Conservation (phyloP, 2,797 vertebrate species). For the Lycodopsis pacificus region DNA sequence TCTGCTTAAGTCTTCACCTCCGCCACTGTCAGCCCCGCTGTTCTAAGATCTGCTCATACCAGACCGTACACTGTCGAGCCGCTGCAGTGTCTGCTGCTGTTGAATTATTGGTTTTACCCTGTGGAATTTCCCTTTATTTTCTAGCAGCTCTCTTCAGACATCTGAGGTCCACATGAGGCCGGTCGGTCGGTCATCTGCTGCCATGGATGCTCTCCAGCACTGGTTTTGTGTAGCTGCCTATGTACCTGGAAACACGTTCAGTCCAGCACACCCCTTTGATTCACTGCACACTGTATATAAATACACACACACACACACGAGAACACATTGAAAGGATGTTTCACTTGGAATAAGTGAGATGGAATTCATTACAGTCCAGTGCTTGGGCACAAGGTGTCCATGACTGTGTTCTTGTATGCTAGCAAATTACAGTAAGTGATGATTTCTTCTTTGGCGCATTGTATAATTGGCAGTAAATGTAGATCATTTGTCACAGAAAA, state of each 20-base stretch:
- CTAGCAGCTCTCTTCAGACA: constrained; percentile 57
- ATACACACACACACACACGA: constrained; percentile 33
- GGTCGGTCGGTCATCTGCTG: constrained; percentile 55
- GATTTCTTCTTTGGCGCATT: constrained; percentile 28
- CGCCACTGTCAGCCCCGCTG: constrained; percentile 38
- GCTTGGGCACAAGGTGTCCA: constrained; percentile 42
- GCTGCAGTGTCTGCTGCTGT: constrained; percentile 23
- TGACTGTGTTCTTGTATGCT: constrained; percentile 23
- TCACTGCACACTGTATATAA: constrained; percentile 33
- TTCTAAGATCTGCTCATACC: constrained; percentile 35
- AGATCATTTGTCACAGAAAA: constrained; percentile 12
- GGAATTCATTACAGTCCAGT: constrained; percentile 55
- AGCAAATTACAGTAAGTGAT: constrained; percentile 34
- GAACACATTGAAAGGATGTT: constrained; percentile 45
- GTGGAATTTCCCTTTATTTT: constrained; percentile 62
- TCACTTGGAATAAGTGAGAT: constrained; percentile 56
- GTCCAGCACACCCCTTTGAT: constrained; percentile 31
- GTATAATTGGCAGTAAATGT: constrained; percentile 27
- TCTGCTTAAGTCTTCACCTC: constrained; percentile 46
- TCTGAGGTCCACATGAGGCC: constrained; percentile 75
- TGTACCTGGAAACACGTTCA: constrained; percentile 54
- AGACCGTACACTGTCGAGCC: constrained; percentile 11
- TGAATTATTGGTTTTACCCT: constrained; percentile 57
- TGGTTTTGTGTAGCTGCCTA: constrained; percentile 33
- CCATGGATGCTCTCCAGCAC: constrained; percentile 55